These are phyloP conservation scores for Drosophila takahashii DNA, from an alignment of 1,140 invertebrate genomes.

Conservation along the genomic window DNA sequence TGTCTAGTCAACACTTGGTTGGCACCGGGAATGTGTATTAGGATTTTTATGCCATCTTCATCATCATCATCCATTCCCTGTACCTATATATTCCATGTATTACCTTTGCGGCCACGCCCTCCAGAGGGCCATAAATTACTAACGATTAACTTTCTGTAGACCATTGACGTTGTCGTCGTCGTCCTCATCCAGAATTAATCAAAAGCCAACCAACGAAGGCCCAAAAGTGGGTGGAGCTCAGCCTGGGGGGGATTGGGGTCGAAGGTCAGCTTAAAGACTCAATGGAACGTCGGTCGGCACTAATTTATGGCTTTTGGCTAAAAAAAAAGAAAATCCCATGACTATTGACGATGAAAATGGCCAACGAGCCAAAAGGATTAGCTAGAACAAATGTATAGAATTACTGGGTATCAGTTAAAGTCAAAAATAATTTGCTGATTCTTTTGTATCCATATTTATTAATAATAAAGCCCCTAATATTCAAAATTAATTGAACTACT, in stretches of 20 bases:
- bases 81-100: background rate
- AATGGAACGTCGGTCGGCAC: constrained; percentile 28
- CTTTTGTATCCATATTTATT: too few relatives aligned
- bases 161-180: constrained; percentile 35
- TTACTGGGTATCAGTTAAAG: background rate
- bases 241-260: constrained; percentile 12
- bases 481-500: too few relatives aligned
- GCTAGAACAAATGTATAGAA: constrained; percentile 1
- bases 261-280: constrained; percentile 46
- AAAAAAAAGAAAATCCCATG: constrained; percentile 13
- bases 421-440: background rate
- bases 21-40: background rate
- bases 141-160: constrained; percentile 70
- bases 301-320: constrained; percentile 41
- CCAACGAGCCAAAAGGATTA: constrained; percentile 22
- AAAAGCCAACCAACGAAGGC: constrained; percentile 8
- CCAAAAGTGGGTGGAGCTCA: constrained; percentile 1
- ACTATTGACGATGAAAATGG: constrained; percentile 26
- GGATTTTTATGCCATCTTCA: background rate
- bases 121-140: constrained; percentile 71
- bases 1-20: constrained; percentile 1
- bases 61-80: background rate
- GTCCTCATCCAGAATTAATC: constrained; percentile 43
- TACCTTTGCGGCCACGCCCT: constrained; percentile 14
- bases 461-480: too few relatives aligned